A percentile compares a stretch with the other conserved stretches of the same genome.
Evolutionary conservation across 1,140 invertebrate species (phyloP).

Genomic region (Bombus soroeensis): DNA sequence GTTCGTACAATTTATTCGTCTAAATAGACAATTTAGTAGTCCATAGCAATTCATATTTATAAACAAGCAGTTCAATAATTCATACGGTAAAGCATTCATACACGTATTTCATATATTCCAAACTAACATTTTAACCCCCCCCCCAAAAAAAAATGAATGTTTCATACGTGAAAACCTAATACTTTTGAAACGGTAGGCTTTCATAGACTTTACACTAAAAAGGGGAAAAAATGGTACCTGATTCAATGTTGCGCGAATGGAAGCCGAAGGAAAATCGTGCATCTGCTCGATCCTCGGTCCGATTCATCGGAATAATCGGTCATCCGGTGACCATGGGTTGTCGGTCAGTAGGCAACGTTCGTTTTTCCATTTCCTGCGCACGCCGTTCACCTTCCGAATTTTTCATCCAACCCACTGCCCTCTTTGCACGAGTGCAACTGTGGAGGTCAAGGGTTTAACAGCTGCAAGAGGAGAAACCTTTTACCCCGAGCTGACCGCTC

Average conservation of each 20-base stretch:
- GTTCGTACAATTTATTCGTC: too few relatives aligned
- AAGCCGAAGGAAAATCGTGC: slow-evolving; percentile 5
- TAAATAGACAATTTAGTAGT: too few relatives aligned
- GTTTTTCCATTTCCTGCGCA: slow-evolving; percentile 2
- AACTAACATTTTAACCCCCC: too few relatives aligned
- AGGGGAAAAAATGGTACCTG: slow-evolving; percentile 22
- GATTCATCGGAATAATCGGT: slow-evolving; percentile 36
- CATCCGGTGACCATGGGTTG: slow-evolving; percentile 28
- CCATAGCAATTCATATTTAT: too few relatives aligned
- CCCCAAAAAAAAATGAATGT: too few relatives aligned
- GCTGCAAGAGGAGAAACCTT: slow-evolving; percentile 68
- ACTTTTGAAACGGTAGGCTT: not conserved
- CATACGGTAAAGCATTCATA: too few relatives aligned
- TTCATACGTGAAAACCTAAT: too few relatives aligned
- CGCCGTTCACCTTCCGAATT: slow-evolving; percentile 28
- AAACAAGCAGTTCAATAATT: too few relatives aligned
- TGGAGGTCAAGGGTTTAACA: slow-evolving; percentile 77
- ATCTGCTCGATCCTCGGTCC: slow-evolving; percentile 24
- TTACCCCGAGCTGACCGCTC: slow-evolving; percentile 56
- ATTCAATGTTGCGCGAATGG: slow-evolving; percentile 12
- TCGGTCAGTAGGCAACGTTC: slow-evolving; percentile 49
- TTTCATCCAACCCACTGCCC: slow-evolving; percentile 49
- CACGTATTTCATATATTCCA: too few relatives aligned
- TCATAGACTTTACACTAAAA: not conserved
- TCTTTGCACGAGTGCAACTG: slow-evolving; percentile 45